Evolutionary conservation across 2,113 vertebrate genomes (phyloP), one percentile per base, ranked within the genome.

Genomic region (Dipodomys spectabilis): DNA sequence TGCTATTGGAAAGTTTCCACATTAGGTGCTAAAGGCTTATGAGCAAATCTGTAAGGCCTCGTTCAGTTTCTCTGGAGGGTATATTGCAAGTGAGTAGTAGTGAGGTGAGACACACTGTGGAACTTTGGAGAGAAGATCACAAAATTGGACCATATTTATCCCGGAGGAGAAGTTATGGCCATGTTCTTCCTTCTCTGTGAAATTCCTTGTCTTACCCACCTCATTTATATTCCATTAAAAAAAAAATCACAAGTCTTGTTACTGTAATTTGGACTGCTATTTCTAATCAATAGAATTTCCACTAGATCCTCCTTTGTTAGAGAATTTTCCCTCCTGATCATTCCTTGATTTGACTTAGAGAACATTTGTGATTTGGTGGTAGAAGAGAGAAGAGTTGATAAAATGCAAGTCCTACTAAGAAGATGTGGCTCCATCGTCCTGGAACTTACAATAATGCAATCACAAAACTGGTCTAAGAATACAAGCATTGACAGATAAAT

Each of bases 401-500:
- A 30, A 93, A 44, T 15, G 81, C 65, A 1, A 49, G 10, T 73
- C 5, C 1, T 57, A 92, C 57, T 18, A 35, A 65, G 0, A 25
- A 89, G 39, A 39, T 90, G 28, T n/a, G 2, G 6, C 12, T 62
- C 16, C 22, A 88, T 67, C 82, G 53, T 73, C 81, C 79, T 89
- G 71, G 44, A 82, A 96, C 78, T 88, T 93, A 94, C 22, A 87
- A 82, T 72, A 88, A 94, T 64, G 72, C 28, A 94, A 77, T 49
- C 83, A 94, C 53, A 92, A 93, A 97, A 68, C 74, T 82, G 80
- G 91, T 6, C 57, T 92, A 94, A 94, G 83, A 95, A 95, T 90
- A 94, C 53, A 95, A 79, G 85, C 88, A 82, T 10, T 2, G 86
- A 82, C 95, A 95, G 96, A 98, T 98, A 98, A 97, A 98, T 98